phyloP scores from a whole-genome alignment of 2,888 invertebrate species.

The Arge pagana region DNA sequence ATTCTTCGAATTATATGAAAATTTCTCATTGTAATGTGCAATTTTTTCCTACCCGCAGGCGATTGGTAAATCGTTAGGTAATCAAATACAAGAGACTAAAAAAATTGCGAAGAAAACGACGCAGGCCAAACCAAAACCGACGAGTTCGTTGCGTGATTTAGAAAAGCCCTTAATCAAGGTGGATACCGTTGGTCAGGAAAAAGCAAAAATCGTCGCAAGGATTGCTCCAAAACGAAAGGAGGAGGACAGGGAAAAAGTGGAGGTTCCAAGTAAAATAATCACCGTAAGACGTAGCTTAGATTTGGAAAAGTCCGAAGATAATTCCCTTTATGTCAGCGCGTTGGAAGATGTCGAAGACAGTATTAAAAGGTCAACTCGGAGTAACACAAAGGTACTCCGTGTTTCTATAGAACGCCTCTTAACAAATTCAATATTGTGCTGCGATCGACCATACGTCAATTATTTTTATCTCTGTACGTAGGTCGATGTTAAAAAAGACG shows the following conservation, averaged over 20 bases:
- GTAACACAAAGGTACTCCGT: constrained; percentile 34
- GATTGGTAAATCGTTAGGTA: constrained; percentile 47
- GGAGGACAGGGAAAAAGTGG: constrained; percentile 33
- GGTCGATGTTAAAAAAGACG: constrained; percentile 10
- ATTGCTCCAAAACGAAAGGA: constrained; percentile 41
- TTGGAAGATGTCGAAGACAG: constrained; percentile 66
- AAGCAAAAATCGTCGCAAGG: constrained; percentile 38
- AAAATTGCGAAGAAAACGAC: constrained; percentile 32
- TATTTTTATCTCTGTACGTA: not conserved
- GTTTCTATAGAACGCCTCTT: too few relatives aligned
- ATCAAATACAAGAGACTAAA: constrained; percentile 46
- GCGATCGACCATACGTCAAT: too few relatives aligned
- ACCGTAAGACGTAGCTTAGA: constrained; percentile 56
- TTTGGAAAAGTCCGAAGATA: constrained; percentile 73
- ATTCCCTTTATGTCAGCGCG: constrained; percentile 76
- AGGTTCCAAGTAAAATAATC: constrained; percentile 37
- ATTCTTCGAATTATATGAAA: not conserved
- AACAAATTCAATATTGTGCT: too few relatives aligned
- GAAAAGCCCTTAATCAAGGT: constrained; percentile 39
- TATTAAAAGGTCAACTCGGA: constrained; percentile 34
- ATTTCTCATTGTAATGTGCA: not conserved
- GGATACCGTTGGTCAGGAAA: constrained; percentile 34
- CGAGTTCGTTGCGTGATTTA: constrained; percentile 35
- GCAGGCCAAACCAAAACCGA: constrained; percentile 33
- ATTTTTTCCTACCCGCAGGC: too few relatives aligned